These are phyloP conservation scores for Sparus aurata DNA, from an alignment of 2,797 vertebrate genomes.

Conservation along the genomic window DNA sequence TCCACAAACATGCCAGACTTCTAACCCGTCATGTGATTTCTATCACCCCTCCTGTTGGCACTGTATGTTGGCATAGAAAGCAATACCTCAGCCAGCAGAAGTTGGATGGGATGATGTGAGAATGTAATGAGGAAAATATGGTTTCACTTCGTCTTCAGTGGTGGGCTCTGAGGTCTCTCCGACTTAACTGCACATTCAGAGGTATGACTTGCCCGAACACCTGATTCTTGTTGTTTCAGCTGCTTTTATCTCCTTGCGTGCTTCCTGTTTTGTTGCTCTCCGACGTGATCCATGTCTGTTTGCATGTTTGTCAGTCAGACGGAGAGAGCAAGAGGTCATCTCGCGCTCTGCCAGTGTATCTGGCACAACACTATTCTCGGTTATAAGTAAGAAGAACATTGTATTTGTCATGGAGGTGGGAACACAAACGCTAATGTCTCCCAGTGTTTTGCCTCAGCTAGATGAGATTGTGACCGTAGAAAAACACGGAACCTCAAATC, in stretches of 20 bases:
- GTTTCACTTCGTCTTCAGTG: conserved; percentile 40
- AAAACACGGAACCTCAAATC: conserved; percentile 20
- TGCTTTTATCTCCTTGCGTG: conserved; percentile 21
- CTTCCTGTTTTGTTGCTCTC: conserved; percentile 25
- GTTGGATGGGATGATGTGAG: conserved; percentile 21
- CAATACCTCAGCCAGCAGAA: conserved; percentile 37
- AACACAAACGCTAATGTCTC: conserved; percentile 20
- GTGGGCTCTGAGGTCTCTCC: conserved; percentile 42
- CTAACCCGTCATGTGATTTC: conserved; percentile 21
- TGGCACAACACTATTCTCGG: neutral
- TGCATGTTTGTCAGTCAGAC: conserved; percentile 15
- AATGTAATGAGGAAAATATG: conserved; percentile 47
- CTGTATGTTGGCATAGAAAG: conserved; percentile 22
- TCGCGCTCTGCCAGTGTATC: neutral
- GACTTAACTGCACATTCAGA: neutral
- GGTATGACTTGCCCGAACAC: neutral
- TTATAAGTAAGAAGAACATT: conserved; percentile 31
- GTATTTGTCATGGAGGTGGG: neutral
- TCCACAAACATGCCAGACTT: conserved; percentile 40
- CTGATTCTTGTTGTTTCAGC: conserved; percentile 49
- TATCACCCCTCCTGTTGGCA: conserved; percentile 35
- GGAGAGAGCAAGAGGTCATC: neutral
- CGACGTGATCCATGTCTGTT: conserved; percentile 12
- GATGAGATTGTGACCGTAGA: conserved; percentile 23
- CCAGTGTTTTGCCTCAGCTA: conserved; percentile 18